Conservation (phyloP, 2,888 invertebrate genomes). For the Himalopsyche anomala region DNA sequence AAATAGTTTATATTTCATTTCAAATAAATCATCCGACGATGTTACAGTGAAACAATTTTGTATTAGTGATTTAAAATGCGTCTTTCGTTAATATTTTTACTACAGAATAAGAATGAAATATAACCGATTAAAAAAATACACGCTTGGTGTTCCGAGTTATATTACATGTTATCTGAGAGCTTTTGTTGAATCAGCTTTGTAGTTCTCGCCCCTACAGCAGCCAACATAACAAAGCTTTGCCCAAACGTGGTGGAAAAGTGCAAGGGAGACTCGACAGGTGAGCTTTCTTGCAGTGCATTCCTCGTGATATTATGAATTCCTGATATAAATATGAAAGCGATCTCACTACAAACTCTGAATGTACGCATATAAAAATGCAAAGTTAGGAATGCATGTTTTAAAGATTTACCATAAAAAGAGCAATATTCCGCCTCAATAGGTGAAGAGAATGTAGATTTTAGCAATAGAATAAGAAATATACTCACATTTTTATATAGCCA, state of each 20-base stretch:
- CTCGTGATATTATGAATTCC: constrained; percentile 2
- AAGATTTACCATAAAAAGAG: constrained; percentile 6
- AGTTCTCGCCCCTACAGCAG: not conserved
- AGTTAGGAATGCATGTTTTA: not conserved
- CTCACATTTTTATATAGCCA: no score
- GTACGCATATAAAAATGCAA: not conserved
- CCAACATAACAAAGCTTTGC: constrained; percentile 10
- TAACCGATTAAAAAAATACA: no score
- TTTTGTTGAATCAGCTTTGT: not conserved
- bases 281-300: not conserved
- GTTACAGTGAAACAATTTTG: no score
- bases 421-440: not conserved
- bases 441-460: not conserved
- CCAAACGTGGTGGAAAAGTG: not conserved
- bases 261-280: constrained; percentile 12
- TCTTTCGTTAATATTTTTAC: no score
- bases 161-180: not conserved
- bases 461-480: not conserved
- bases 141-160: not conserved
- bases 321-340: not conserved
- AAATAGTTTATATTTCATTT: no score
- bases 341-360: not conserved
- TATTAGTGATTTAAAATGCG: no score
- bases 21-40: no score
- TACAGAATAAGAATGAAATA: no score